Evolutionary conservation across 2,888 invertebrate species (phyloP).

Genomic region (Drosophila quinaria): DNA sequence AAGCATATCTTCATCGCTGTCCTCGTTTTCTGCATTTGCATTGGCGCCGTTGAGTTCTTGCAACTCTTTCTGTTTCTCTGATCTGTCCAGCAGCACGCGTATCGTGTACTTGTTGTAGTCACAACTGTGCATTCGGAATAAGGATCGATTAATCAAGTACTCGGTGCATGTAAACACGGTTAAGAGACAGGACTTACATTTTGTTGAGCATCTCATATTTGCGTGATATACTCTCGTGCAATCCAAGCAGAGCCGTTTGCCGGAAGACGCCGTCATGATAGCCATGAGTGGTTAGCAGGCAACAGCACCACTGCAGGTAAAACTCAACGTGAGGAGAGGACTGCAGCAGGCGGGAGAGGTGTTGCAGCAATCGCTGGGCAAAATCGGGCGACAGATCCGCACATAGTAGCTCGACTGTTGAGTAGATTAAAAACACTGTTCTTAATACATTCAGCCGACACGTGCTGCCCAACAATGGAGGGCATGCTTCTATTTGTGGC

Average conservation of each 20-base stretch:
- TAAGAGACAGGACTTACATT: conserved; percentile 89
- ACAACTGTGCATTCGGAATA: conserved; percentile 88
- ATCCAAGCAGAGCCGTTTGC: conserved; percentile 89
- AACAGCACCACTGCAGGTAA: conserved; percentile 92
- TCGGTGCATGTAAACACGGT: neutral
- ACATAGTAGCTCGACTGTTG: conserved; percentile 91
- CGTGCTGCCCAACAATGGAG: conserved; percentile 54
- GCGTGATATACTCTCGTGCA: conserved; percentile 92
- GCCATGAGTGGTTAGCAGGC: conserved; percentile 89
- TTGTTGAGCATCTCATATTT: conserved; percentile 93
- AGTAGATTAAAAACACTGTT: conserved; percentile 50
- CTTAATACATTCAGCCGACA: conserved; percentile 44
- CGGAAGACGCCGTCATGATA: conserved; percentile 87
- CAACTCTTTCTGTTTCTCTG: conserved; percentile 45
- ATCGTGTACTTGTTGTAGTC: conserved; percentile 96
- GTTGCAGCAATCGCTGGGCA: conserved; percentile 90
- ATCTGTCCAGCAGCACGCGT: conserved; percentile 88
- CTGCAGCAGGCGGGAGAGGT: conserved; percentile 91
- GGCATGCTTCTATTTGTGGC: conserved; percentile 36
- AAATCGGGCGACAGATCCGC: conserved; percentile 90
- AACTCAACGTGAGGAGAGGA: conserved; percentile 94
- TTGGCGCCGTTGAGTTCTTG: conserved; percentile 11
- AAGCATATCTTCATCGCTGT: conserved; percentile 80
- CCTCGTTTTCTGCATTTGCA: conserved; percentile 20
- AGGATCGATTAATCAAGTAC: neutral